A percentile compares a stretch with the other conserved stretches of the same genome.
Conservation (phyloP, 2,888 invertebrate genomes). For the Latrodectus elegans region DNA sequence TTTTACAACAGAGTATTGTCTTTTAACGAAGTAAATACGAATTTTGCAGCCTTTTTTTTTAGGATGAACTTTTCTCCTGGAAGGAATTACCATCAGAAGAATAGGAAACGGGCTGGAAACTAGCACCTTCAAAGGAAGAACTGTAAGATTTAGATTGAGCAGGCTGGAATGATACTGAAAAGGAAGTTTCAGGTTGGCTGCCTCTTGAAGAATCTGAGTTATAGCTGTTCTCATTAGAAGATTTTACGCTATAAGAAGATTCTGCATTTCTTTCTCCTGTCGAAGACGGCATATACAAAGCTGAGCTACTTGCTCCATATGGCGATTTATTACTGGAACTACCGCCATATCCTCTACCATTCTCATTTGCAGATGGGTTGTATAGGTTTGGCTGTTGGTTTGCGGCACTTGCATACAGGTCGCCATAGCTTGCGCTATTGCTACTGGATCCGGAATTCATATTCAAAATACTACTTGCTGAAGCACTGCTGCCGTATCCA, state of each 20-base stretch:
- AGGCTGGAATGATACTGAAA: constrained; percentile 56
- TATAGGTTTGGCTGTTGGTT: constrained; percentile 37
- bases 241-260: constrained; percentile 4
- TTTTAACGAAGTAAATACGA: neutral
- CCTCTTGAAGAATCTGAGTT: constrained; percentile 38
- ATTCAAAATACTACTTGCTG: constrained; percentile 9
- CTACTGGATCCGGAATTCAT: neutral
- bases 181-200: constrained; percentile 37
- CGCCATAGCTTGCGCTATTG: constrained; percentile 21
- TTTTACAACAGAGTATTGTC: neutral
- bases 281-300: constrained; percentile 45
- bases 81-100: constrained; percentile 29
- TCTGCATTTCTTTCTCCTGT: constrained; percentile 35
- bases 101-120: constrained; percentile 60
- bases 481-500: constrained; percentile 18
- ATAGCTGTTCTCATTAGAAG: constrained; percentile 37
- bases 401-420: constrained; percentile 56
- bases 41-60: neutral
- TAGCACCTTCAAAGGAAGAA: constrained; percentile 25
- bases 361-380: constrained; percentile 22
- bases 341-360: constrained; percentile 7
- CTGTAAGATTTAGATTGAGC: constrained; percentile 42
- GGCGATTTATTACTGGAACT: constrained; percentile 12
- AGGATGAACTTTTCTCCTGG: constrained; percentile 49
- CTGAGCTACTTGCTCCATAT: constrained; percentile 42